These are phyloP conservation scores for Drosophila mojavensis DNA, from an alignment of 1,140 invertebrate species.

Conservation along the genomic window DNA sequence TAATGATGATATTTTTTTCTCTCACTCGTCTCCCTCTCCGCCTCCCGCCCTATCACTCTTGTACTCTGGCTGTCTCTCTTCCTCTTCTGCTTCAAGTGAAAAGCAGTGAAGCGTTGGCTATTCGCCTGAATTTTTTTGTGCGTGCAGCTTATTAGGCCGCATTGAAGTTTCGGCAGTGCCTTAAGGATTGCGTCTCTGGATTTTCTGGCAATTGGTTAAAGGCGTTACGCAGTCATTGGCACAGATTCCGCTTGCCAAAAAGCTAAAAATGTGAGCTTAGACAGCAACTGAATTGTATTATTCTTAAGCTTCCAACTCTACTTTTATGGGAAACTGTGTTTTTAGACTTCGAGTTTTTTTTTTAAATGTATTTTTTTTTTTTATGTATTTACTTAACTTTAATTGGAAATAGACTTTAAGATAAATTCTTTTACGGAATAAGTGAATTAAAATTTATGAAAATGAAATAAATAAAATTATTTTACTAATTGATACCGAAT, in stretches of 20 bases:
- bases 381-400: not conserved
- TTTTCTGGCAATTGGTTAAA: constrained; percentile 47
- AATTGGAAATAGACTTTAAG: no score
- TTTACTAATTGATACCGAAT: no score
- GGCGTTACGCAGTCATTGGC: constrained; percentile 37
- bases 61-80: constrained; percentile 8
- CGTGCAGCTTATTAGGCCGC: constrained; percentile 63
- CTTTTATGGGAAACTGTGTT: not conserved
- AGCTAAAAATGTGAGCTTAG: constrained; percentile 2
- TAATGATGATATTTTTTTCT: constrained; percentile 62
- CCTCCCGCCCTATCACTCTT: not conserved
- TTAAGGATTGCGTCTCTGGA: constrained; percentile 40
- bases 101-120: constrained; percentile 26
- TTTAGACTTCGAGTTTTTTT: not conserved
- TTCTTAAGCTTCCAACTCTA: not conserved
- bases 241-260: constrained; percentile 5
- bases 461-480: no score
- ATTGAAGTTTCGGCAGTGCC: constrained; percentile 59
- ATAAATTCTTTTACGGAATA: no score
- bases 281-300: constrained; percentile 13
- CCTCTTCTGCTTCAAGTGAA: constrained; percentile 2
- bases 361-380: not conserved
- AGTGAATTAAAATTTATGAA: no score
- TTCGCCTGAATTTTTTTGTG: constrained; percentile 19
- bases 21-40: not conserved